Evolutionary conservation across 2,113 vertebrate species (phyloP).

Genomic region (Xyliphius kryptos): DNA sequence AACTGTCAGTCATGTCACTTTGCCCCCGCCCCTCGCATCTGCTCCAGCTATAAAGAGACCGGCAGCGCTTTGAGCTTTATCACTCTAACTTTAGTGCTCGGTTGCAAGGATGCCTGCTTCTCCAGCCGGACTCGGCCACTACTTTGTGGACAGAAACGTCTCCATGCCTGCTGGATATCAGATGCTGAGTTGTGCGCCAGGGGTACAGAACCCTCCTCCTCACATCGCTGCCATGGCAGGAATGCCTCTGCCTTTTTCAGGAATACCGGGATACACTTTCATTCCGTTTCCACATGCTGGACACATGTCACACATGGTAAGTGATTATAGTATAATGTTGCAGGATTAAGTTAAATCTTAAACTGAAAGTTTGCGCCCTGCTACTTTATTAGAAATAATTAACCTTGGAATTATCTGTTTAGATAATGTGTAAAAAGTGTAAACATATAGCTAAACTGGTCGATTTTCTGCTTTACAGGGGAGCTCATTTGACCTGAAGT

Average conservation of each 20-base stretch:
- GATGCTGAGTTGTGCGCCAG: constrained; percentile 57
- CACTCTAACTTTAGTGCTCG: constrained; percentile 39
- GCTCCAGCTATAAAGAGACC: constrained; percentile 47
- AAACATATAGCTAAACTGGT: no score
- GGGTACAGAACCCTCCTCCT: constrained; percentile 52
- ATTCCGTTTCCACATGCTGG: constrained; percentile 63
- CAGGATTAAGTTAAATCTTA: no score
- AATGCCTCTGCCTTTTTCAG: constrained; percentile 58
- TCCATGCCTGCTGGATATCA: constrained; percentile 61
- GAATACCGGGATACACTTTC: constrained; percentile 68
- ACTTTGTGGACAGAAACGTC: constrained; percentile 62
- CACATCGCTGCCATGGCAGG: constrained; percentile 60
- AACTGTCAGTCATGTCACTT: constrained; percentile 57
- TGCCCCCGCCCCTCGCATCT: constrained; percentile 30
- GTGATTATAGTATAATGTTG: no score
- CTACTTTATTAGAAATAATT: no score
- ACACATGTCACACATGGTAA: constrained; percentile 63
- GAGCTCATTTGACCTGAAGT: constrained; percentile 47
- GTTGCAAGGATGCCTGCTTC: constrained; percentile 65
- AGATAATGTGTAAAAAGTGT: no score
- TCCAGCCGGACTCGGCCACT: constrained; percentile 63
- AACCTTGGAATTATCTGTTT: no score
- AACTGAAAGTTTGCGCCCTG: no score
- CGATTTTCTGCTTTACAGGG: neutral
- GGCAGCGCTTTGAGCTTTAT: neutral